Base-by-base conservation (phyloP, 35 echinoderm and acorn worm species). In the Ophiothrix spiculata region DNA sequence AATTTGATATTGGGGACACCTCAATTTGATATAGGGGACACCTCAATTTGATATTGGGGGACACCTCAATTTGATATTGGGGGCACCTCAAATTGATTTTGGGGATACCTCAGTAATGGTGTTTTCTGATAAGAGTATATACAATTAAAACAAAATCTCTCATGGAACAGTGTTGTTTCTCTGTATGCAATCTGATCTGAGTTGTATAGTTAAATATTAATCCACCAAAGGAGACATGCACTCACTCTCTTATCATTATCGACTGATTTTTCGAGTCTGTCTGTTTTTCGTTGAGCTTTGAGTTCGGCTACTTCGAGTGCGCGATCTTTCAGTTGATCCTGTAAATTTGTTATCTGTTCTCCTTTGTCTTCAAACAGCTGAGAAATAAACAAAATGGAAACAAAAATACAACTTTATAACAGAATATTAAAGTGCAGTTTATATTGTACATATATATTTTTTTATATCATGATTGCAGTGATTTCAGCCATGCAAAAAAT, bases 171-270 rank as follows among this genome's bases (percentile, higher is more conserved):
- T n/a, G n/a, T n/a, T n/a, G n/a, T n/a, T n/a, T n/a, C n/a, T n/a
- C n/a, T n/a, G n/a, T n/a, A n/a, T n/a, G n/a, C n/a, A n/a, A n/a
- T n/a, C n/a, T n/a, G n/a, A n/a, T n/a, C n/a, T n/a, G n/a, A n/a
- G n/a, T n/a, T 69, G 60, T 10, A 28, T 69, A 54, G 21, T 54
- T 54, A 54, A 11, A 54, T 69, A 69, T 69, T 69, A 69, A 69
- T n/a, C 3, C 60, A 69, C 60, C n/a, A n/a, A 39, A 0, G 37
- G 28, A 14, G 31, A 74, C 23, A 42, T 4, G 36, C 69, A 49
- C 94, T 92, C 77, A 97, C 94, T 83, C 94, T 74, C 86, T 90
- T 97, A 33, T 97, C 94, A 42, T 85, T 92, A 36, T 97, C 94
- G 64, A 86, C 87, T 49, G 82, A 69, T 69, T 85, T 83, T 56